Evolutionary conservation across 2,113 vertebrate genomes (phyloP), one percentile per base, ranked within the genome.

Genomic region (Columba janthina): DNA sequence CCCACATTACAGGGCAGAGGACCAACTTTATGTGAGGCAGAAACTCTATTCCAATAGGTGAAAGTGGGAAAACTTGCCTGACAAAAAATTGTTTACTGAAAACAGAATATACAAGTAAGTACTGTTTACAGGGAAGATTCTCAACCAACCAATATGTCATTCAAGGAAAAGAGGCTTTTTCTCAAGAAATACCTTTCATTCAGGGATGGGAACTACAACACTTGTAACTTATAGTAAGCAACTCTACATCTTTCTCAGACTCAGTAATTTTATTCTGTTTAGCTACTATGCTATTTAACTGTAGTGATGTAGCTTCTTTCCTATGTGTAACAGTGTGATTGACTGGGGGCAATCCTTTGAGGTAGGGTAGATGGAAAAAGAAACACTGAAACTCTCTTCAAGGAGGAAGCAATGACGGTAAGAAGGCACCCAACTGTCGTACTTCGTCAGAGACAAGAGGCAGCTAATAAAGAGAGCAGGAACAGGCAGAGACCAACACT

Each of bases 371-470:
- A 50, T 12, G 8, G 21, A 48, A 70, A 32, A 32, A 72, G 3
- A n/a, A 25, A 67, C 64, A 81, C 54, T n/a, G n/a, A 86, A 85
- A 54, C 70, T 51, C 42, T 56, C 38, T 40, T 88, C 36, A 79
- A 79, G 81, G 56, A 73, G 64, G 83, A 69, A 89, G 38, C 5
- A 51, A 42, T 0, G 0, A 50, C 0, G 0, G 40, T 50, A 79
- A 38, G 75, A 70, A 78, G 17, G 46, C 32, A 19, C 62, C 51
- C 44, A n/a, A 10, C 34, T 17, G 31, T 15, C 2, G 4, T 12
- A 15, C 22, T 67, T 64, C 10, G 5, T 76, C 70, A 80, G 73
- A 85, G 51, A 64, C 26, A 28, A 80, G 74, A 70, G 32, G n/a
- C 0, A 54, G 71, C n/a, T 34, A 14, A 58, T 2, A 46, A 38